phyloP scores from a whole-genome alignment of 2,888 invertebrate genomes.

The Glomeris marginata region DNA sequence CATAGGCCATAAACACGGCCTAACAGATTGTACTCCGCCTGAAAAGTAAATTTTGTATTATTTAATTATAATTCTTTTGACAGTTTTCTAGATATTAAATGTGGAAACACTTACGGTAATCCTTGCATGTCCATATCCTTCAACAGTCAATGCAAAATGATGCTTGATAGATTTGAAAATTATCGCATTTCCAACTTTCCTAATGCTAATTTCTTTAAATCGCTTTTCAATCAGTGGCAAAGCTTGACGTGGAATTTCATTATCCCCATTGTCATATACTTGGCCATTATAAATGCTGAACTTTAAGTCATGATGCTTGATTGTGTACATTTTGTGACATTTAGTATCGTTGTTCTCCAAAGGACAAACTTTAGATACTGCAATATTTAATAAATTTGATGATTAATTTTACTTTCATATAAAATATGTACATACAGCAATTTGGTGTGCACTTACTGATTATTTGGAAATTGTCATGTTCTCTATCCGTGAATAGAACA shows the following conservation, averaged over 20 bases:
- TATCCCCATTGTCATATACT: too few species aligned
- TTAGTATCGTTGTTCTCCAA: not conserved
- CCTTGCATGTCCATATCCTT: constrained; percentile 46
- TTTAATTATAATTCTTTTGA: not conserved
- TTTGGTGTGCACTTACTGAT: constrained; percentile 25
- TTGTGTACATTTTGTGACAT: too few species aligned
- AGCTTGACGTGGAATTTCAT: too few species aligned
- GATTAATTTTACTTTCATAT: too few species aligned
- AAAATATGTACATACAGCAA: too few species aligned
- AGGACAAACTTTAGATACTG: not conserved
- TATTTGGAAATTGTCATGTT: constrained; percentile 51
- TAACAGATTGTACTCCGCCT: constrained; percentile 43
- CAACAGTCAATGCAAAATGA: constrained; percentile 58
- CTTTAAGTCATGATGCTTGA: too few species aligned
- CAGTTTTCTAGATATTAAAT: not conserved
- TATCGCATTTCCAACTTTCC: constrained; percentile 50
- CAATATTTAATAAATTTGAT: too few species aligned
- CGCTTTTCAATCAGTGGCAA: too few species aligned
- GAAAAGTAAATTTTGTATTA: constrained; percentile 4
- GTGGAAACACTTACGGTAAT: constrained; percentile 43
- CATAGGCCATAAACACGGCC: constrained; percentile 61
- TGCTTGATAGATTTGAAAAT: constrained; percentile 51
- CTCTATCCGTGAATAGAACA: constrained; percentile 52
- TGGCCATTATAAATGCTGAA: too few species aligned
- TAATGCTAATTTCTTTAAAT: constrained; percentile 27